Evolutionary conservation across 2,113 vertebrate species (phyloP).

Genomic region (Oncorhynchus masou): DNA sequence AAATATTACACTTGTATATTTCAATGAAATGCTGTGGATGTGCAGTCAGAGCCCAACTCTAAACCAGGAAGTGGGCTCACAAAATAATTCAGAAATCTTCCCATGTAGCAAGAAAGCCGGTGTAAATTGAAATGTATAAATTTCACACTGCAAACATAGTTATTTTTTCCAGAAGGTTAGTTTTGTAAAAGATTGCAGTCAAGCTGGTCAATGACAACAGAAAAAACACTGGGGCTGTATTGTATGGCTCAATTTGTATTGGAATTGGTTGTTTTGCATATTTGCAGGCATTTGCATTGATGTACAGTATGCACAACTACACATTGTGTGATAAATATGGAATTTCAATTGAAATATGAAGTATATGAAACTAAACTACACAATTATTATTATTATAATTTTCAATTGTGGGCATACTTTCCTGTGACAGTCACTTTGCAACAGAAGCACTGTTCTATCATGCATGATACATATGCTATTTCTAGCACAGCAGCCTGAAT

Average conservation of each 20-base stretch:
- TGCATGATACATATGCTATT: neutral
- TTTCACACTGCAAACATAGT: neutral
- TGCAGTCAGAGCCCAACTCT: neutral
- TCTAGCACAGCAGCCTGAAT: too few species aligned
- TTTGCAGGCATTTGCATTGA: too few species aligned
- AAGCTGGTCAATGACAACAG: too few species aligned
- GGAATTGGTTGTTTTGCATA: too few species aligned
- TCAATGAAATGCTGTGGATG: conserved; percentile 3
- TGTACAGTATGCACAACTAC: too few species aligned
- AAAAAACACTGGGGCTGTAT: too few species aligned
- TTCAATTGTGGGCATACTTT: neutral
- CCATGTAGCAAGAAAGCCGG: neutral
- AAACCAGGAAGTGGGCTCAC: neutral
- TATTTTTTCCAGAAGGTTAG: neutral
- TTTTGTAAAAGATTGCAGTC: too few species aligned
- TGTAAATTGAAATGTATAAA: neutral
- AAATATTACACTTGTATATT: neutral
- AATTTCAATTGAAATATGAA: too few species aligned
- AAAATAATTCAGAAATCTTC: neutral
- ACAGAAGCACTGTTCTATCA: neutral
- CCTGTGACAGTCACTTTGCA: neutral
- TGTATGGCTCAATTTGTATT: too few species aligned
- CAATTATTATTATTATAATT: neutral
- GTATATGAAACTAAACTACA: too few species aligned
- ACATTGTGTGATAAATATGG: too few species aligned